phyloP scores from a whole-genome alignment of 2,113 vertebrate species.

The Dinomys branickii region DNA sequence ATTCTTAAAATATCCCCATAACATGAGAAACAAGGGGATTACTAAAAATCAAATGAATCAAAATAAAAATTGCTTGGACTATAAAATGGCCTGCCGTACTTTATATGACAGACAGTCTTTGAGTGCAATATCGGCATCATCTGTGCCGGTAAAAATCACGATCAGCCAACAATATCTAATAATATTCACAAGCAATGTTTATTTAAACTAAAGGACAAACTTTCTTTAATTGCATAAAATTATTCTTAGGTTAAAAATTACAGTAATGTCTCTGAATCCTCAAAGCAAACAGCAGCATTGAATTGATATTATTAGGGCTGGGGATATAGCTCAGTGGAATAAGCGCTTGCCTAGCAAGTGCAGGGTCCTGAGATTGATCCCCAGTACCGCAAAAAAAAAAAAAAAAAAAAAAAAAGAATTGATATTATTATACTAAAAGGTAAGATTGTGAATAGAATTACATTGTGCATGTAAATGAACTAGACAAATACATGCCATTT shows the following conservation, averaged over 20 bases:
- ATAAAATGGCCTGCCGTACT: background rate
- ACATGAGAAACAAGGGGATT: background rate
- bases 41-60: background rate
- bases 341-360: too few relatives aligned
- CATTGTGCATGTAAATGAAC: background rate
- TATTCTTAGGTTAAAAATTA: background rate
- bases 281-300: background rate
- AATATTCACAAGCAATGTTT: background rate
- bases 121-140: background rate
- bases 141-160: background rate
- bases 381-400: too few relatives aligned
- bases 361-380: too few relatives aligned
- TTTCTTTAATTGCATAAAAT: background rate
- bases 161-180: background rate
- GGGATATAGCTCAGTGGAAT: too few relatives aligned
- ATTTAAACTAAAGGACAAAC: background rate
- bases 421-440: background rate
- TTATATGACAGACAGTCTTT: background rate
- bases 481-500: background rate
- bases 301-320: background rate
- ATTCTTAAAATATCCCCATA: background rate
- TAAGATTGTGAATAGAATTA: background rate
- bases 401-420: too few relatives aligned
- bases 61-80: background rate
- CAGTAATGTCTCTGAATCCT: background rate